phyloP scores from a whole-genome alignment of 2,888 invertebrate species.

The Holacanthella duospinosa region DNA sequence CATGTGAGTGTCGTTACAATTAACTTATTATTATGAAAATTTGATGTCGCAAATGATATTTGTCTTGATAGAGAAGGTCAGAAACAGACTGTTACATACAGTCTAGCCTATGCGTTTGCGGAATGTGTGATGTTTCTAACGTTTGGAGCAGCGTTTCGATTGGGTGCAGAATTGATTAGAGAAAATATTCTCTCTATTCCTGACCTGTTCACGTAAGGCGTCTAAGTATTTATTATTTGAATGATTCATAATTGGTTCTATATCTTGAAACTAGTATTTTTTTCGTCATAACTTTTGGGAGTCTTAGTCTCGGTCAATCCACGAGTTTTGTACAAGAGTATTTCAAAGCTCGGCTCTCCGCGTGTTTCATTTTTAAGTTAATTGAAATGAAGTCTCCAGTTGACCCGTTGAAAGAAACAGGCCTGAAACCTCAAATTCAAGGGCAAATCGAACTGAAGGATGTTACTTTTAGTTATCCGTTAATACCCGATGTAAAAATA shows the following conservation, averaged over 20 bases:
- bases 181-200: background rate
- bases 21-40: too few species aligned
- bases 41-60: too few species aligned
- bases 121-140: background rate
- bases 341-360: slow-evolving; percentile 42
- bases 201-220: background rate
- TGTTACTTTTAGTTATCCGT: slow-evolving; percentile 66
- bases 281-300: background rate
- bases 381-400: slow-evolving; percentile 43
- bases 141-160: background rate
- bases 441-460: slow-evolving; percentile 59
- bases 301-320: slow-evolving; percentile 17
- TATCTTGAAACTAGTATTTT: background rate
- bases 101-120: background rate
- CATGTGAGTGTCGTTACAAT: too few species aligned
- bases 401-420: slow-evolving; percentile 43
- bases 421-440: slow-evolving; percentile 46
- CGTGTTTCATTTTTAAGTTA: slow-evolving; percentile 40
- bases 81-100: background rate
- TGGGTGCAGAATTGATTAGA: background rate
- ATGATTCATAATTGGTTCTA: background rate
- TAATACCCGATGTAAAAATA: slow-evolving; percentile 58
- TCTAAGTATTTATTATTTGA: background rate
- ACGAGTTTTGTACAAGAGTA: slow-evolving; percentile 43
- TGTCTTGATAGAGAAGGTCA: background rate